phyloP scores from a whole-genome alignment of 1,140 invertebrate genomes.

The Zaprionus inermis region DNA sequence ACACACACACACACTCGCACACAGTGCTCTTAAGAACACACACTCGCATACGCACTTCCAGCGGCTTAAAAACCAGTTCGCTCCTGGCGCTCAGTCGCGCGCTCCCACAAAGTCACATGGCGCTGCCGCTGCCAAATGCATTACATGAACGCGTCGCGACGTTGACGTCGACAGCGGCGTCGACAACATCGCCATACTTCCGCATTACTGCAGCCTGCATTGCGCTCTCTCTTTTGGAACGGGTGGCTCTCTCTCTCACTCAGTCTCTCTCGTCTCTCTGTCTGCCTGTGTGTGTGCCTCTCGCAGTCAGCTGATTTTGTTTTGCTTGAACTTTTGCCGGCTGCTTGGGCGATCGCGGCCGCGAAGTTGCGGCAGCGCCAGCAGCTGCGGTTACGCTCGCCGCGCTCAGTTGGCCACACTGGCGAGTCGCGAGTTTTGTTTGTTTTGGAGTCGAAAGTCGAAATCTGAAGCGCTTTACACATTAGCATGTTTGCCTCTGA shows the following conservation, averaged over 20 bases:
- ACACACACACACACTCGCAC: slow-evolving; percentile 37
- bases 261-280: slow-evolving; percentile 29
- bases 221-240: slow-evolving; percentile 8
- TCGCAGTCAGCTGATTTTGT: slow-evolving; percentile 76
- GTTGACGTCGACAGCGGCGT: background rate
- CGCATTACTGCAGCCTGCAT: slow-evolving; percentile 70
- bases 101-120: slow-evolving; percentile 53
- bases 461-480: slow-evolving; percentile 39
- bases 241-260: slow-evolving; percentile 19
- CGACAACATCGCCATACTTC: slow-evolving; percentile 62
- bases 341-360: slow-evolving; percentile 42
- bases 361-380: slow-evolving; percentile 4
- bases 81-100: slow-evolving; percentile 50
- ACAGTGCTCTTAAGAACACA: slow-evolving; percentile 14
- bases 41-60: slow-evolving; percentile 30
- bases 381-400: slow-evolving; percentile 11
- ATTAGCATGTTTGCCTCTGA: slow-evolving; percentile 73
- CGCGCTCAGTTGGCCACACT: slow-evolving; percentile 9
- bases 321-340: slow-evolving; percentile 83
- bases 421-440: slow-evolving; percentile 8
- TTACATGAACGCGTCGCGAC: slow-evolving; percentile 59
- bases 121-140: slow-evolving; percentile 50
- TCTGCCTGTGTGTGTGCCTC: slow-evolving; percentile 6
- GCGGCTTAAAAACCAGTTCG: slow-evolving; percentile 66
- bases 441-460: slow-evolving; percentile 35